These are phyloP conservation scores for Nothobranchius kuhntae DNA, from an alignment of 2,113 vertebrate species.

Conservation along the genomic window DNA sequence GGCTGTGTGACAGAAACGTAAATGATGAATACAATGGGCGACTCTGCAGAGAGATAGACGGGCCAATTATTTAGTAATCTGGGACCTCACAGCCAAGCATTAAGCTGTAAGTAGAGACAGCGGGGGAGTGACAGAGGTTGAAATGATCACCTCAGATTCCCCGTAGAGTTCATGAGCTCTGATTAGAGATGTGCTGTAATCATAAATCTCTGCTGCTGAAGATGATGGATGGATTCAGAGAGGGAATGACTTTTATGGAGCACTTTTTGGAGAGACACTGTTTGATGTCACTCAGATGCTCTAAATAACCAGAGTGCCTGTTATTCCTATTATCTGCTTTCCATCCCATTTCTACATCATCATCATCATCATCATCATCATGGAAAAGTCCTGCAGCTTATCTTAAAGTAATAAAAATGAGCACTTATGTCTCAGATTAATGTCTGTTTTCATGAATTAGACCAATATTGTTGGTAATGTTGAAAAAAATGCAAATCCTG, in stretches of 20 bases:
- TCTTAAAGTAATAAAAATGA: too few species aligned
- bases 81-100: conserved; percentile 38
- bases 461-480: too few species aligned
- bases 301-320: conserved; percentile 31
- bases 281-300: conserved; percentile 14
- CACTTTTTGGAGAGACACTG: not conserved
- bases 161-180: conserved; percentile 43
- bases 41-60: conserved; percentile 6
- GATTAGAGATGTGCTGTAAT: conserved; percentile 42
- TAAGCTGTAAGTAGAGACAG: conserved; percentile 47
- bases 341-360: not conserved
- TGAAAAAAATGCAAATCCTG: too few species aligned
- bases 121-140: conserved; percentile 38
- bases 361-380: not conserved
- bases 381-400: not conserved
- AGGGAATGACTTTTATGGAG: conserved; percentile 2
- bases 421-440: not conserved
- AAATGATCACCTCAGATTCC: conserved; percentile 48
- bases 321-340: conserved; percentile 17
- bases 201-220: conserved; percentile 43
- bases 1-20: conserved; percentile 4
- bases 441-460: not conserved
- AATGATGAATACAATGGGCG: not conserved
- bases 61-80: conserved; percentile 19
- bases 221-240: conserved; percentile 37